These are phyloP conservation scores for Enteromius fasciolatus DNA, from an alignment of 2,797 vertebrate species.

Conservation along the genomic window DNA sequence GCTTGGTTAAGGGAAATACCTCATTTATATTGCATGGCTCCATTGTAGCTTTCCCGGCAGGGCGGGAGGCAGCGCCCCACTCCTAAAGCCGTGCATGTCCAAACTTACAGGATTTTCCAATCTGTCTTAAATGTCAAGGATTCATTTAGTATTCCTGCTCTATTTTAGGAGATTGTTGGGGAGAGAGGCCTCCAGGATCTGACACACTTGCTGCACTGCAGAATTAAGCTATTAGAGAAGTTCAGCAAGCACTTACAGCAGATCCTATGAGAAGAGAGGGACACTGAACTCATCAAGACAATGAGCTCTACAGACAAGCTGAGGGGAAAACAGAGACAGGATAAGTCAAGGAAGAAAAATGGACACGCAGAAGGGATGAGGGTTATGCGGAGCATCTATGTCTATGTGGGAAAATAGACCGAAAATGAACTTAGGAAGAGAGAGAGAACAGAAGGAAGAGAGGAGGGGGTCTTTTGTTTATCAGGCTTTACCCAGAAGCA, in stretches of 20 bases:
- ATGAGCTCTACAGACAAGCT: conserved; percentile 14
- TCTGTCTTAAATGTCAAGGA: conserved; percentile 55
- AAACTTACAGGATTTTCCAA: conserved; percentile 52
- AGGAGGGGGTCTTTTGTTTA: conserved; percentile 37
- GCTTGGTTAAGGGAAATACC: conserved; percentile 50
- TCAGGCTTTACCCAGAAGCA: conserved; percentile 27
- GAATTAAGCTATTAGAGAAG: conserved; percentile 41
- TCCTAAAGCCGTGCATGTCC: conserved; percentile 25
- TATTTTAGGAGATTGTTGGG: conserved; percentile 47
- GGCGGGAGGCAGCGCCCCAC: not conserved
- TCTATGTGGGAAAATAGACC: not conserved
- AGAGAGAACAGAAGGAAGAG: not conserved
- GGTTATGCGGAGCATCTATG: not conserved
- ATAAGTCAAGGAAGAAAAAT: conserved; percentile 11
- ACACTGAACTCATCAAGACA: conserved; percentile 34
- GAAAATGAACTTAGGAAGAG: not conserved
- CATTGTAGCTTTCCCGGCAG: conserved; percentile 42
- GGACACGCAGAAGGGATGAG: not conserved
- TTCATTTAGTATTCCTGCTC: conserved; percentile 51
- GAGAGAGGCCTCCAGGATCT: conserved; percentile 38
- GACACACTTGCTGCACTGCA: conserved; percentile 28
- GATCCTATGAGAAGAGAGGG: conserved; percentile 21
- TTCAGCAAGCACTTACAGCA: conserved; percentile 29
- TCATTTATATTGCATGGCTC: conserved; percentile 50
- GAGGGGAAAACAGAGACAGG: conserved; percentile 19